phyloP scores from a whole-genome alignment of 2,888 invertebrate genomes.

The Taphrorychus bicolor region DNA sequence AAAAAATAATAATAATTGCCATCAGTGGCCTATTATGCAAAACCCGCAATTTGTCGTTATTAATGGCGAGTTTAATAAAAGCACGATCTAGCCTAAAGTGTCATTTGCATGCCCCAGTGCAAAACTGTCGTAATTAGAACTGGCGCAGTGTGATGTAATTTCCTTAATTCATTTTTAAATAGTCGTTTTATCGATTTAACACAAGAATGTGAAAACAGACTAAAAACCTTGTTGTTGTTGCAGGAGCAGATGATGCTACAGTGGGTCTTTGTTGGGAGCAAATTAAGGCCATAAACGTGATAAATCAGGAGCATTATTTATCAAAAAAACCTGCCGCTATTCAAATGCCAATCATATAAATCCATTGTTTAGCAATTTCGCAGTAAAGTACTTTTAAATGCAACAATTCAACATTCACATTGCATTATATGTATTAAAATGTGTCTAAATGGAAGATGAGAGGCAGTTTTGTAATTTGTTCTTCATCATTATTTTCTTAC shows the following conservation, averaged over 20 bases:
- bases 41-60: conserved; percentile 1
- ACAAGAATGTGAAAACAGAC: neutral
- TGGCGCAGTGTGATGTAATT: neutral
- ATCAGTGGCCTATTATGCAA: conserved; percentile 11
- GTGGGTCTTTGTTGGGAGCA: too few species aligned
- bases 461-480: too few species aligned
- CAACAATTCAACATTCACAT: too few species aligned
- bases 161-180: neutral
- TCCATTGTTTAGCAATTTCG: conserved; percentile 19
- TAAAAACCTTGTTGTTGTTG: neutral
- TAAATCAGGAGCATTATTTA: neutral
- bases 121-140: neutral
- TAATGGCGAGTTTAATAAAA: neutral
- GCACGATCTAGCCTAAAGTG: neutral
- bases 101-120: neutral
- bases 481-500: too few species aligned
- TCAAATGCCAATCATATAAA: conserved; percentile 20
- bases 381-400: too few species aligned
- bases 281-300: too few species aligned
- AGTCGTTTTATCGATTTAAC: neutral
- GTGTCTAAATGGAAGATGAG: too few species aligned
- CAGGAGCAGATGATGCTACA: too few species aligned
- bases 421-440: too few species aligned
- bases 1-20: conserved; percentile 5
- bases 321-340: conserved; percentile 1